A percentile compares a stretch with the other conserved stretches of the same genome.
phyloP scores from a whole-genome alignment of 2,113 vertebrate species.

The Hippoglossus stenolepis region DNA sequence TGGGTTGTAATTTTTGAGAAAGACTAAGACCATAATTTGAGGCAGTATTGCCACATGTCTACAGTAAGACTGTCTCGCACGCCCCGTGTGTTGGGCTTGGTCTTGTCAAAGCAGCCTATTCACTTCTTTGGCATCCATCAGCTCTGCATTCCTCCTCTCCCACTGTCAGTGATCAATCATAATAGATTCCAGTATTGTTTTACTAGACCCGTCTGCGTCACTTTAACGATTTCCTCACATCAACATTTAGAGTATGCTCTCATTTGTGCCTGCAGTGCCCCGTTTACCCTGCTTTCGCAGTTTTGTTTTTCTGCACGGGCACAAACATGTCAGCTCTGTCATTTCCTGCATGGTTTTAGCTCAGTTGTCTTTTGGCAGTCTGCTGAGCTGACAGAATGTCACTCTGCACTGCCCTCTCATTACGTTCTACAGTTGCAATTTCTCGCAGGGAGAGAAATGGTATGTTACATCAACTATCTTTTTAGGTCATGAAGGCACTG shows the following conservation, averaged over 20 bases:
- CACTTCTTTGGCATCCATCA: constrained; percentile 35
- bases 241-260: background rate
- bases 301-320: background rate
- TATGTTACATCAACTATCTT: constrained; percentile 35
- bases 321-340: constrained; percentile 17
- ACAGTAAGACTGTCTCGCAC: background rate
- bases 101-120: constrained; percentile 39
- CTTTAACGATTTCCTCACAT: background rate
- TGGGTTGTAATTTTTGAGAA: background rate
- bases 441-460: background rate
- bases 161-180: background rate
- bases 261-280: background rate
- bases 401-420: constrained; percentile 13
- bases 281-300: constrained; percentile 9
- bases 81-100: constrained; percentile 21
- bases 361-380: constrained; percentile 24
- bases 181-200: constrained; percentile 34
- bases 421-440: constrained; percentile 16
- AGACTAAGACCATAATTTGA: background rate
- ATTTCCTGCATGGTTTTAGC: constrained; percentile 52
- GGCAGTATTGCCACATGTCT: constrained; percentile 12
- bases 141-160: constrained; percentile 21
- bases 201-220: constrained; percentile 9
- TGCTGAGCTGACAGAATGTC: constrained; percentile 41
- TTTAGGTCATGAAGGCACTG: constrained; percentile 4